Base-by-base conservation (phyloP, 1,140 invertebrate genomes). In the Pseudoatta argentina region DNA sequence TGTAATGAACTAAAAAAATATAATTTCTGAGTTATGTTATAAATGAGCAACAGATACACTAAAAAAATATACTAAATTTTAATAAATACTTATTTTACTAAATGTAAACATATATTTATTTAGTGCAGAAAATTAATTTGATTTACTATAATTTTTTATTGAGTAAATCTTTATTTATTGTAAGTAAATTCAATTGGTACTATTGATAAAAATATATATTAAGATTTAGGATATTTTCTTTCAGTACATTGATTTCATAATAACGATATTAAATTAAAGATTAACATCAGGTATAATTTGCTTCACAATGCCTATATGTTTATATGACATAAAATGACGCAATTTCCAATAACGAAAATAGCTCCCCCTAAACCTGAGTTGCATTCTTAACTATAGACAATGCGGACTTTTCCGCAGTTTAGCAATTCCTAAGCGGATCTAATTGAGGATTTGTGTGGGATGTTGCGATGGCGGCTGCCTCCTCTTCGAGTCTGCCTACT, bases 401-500 rank as follows among this genome's bases (percentile, higher is more conserved):
- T 57, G 10, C 16, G 5, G 34, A 24, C 24, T 61, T 75, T 73
- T 73, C 66, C 64, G 78, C 55, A 51, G 48, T 83, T 75, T 83
- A 61, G 63, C 69, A 83, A 61, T 83, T 83, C 51, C 34, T 81
- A 69, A 34, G 34, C 66, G 27, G 48, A 61, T 83, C 55, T 83
- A 83, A 75, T 73, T 44, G 69, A 48, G 39, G 69, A 75, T 83
- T 73, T 44, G 39, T 57, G 79, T 83, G 39, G 69, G 79, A 75
- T 21, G 55, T 48, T 14, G 53, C 79, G 39, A 73, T 75, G 55
- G 55, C 24, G 24, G 75, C 61, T 18, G 55, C 69, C 39, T 63
- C 78, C 55, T 83, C 69, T 48, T 48, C 55, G 27, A 39, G 48
- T 34, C 55, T 73, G 39, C 79, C 55, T 82, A 59, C 39, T 75